Base-by-base conservation (phyloP, 64 coral and sea anemone genomes). In the Montipora sp. region DNA sequence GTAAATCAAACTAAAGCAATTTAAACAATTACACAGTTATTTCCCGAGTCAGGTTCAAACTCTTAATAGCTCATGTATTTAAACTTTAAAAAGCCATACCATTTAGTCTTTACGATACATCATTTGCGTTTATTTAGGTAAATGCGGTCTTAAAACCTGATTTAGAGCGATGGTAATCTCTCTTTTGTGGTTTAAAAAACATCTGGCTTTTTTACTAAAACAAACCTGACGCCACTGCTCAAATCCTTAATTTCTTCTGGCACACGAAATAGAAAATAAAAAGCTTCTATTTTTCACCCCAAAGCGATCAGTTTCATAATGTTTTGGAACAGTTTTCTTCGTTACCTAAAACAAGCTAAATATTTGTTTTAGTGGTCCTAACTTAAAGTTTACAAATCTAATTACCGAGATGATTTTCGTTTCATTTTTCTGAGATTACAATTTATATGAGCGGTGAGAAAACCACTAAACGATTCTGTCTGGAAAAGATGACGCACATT, bases 1-100 rank as follows among this genome's bases (percentile, higher is more conserved):
- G 8, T 9, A n/a, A 85, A 24, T 85, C 61, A 85, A 85, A 85
- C 63, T 71, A 8, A 48, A 85, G 16, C 71, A 47, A 18, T 13
- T n/a, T 22, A 85, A 72, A 20, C 65, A 15, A 72, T 71, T 71
- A 66, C 48, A 72, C 4, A 85, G 6, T 7, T 63, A 18, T 22
- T 85, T 85, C 50, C 4, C 14, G 48, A 12, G 44, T 67, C 19
- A 22, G 8, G 2, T 70, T 7, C 46, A n/a, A 9, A 23, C 65
- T 50, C 50, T 49, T 48, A 72, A 50, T 71, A 85, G 47, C n/a
- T 69, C 47, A 15, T 4, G 8, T 47, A n/a, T 59, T 71, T 73
- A 24, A 85, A 71, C 7, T 71, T 71, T 71, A 85, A 85, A 49
- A 45, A 85, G 63, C 18, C 70, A 48, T 71, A 46, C 0, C n/a